Conservation (phyloP, 2,888 invertebrate genomes). For the Ceratothoa steindachneri region DNA sequence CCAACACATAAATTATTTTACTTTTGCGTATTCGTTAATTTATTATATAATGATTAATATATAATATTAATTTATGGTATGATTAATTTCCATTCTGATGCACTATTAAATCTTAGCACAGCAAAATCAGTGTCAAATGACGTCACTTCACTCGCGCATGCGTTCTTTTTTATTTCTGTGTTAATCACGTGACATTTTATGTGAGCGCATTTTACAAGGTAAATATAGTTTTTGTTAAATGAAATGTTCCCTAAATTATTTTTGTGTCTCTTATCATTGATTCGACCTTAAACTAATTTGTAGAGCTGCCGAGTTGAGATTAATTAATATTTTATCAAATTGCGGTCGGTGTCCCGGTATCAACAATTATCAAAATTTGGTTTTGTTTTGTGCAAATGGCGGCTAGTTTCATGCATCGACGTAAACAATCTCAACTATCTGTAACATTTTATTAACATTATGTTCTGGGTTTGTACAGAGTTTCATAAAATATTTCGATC, state of each 20-base stretch:
- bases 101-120: no score
- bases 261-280: no score
- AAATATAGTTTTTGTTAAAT: slow-evolving; percentile 22
- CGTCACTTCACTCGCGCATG: background rate
- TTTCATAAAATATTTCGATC: no score
- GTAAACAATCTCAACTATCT: background rate
- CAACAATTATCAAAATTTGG: background rate
- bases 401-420: slow-evolving; percentile 10
- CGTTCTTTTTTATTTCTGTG: slow-evolving; percentile 1
- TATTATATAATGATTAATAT: no score
- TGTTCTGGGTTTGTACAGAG: background rate
- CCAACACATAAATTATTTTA: no score
- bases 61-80: no score
- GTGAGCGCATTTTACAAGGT: slow-evolving; percentile 47
- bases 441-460: background rate
- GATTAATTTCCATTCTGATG: no score
- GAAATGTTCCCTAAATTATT: no score
- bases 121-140: background rate
- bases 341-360: background rate
- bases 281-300: no score
- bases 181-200: slow-evolving; percentile 46
- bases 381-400: slow-evolving; percentile 32
- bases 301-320: no score
- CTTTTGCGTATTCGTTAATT: no score
- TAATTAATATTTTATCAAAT: no score